Base-by-base conservation (phyloP, 2,888 invertebrate species). In the Epinotia bilunana region DNA sequence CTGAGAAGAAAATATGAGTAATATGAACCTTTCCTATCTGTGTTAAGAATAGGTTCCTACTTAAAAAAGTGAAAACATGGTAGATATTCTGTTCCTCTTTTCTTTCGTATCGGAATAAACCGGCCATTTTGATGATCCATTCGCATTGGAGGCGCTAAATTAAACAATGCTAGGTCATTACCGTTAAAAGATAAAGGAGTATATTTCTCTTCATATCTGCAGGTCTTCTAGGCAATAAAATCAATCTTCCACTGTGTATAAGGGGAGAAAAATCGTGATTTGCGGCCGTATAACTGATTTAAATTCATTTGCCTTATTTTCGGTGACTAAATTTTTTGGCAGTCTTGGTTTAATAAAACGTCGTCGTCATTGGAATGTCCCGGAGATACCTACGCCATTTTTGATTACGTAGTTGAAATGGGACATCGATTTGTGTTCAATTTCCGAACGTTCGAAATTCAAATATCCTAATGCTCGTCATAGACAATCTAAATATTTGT, bases 91-190 rank as follows among this genome's bases (percentile, higher is more conserved):
- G 57, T 60, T 11, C 55, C 53, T n/a, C 23, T 70, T 43, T 63
- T 69, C 73, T 73, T 1, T 20, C 68, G 74, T 76, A 77, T 82
- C 78, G 75, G 79, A 78, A 83, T 82, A 82, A 82, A 80, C 78
- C 64, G 67, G 70, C 77, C 79, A 77, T 81, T 80, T 71, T 77
- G 79, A 80, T 80, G 80, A 80, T 81, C 80, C 80, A 73, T 79
- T 77, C 78, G 62, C 78, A 78, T 80, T 78, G 77, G 62, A 60
- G 73, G 74, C 65, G 76, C 75, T 74, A 78, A 81, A 80, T 80
- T 79, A 79, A 78, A 79, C 77, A 74, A 70, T 69, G 61, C 43
- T 65, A 61, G 73, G 57, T 62, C 69, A 28, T 67, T 73, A 18
- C 55, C 55, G 68, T 55, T 58, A 28, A 46, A 55, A 65, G 60